Base-by-base conservation (phyloP, 2,888 invertebrate species). In the Nemotelus nigrinus region DNA sequence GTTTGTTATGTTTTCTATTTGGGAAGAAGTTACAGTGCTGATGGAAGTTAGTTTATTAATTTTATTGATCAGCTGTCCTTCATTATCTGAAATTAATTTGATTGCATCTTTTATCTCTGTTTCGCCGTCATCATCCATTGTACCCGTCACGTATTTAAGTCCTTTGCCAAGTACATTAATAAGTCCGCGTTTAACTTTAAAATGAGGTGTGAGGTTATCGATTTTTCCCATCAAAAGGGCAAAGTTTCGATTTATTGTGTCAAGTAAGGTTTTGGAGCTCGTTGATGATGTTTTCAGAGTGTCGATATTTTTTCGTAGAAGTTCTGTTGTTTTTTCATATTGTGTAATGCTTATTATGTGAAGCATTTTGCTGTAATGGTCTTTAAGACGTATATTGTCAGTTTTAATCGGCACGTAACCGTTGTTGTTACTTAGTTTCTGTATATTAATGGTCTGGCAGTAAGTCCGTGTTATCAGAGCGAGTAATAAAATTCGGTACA, bases 41-140 rank as follows among this genome's bases (percentile, higher is more conserved):
- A 25, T 25, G 25, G 25, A 25, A 25, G 25, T 25, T 25, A 25
- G 25, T 25, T 25, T 25, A 1, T 25, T 1, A 25, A 25, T 25
- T 25, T 25, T 25, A 25, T 25, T 25, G 25, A 25, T 79, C 80
- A 63, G 81, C 81, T 55, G 80, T 81, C 6, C 76, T 76, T 63
- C 80, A 80, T 80, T 80, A 80, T 6, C 70, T 58, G 44, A 75
- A 70, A 6, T 79, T 79, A 2, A 76, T 48, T 77, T 70, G 75
- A 44, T 81, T 77, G 25, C 25, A 25, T 25, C 25, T 25, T 25
- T 25, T 25, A 25, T 25, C 25, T 25, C 25, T 25, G 25, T 25
- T 25, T 25, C 25, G 25, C 1, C 25, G 25, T 25, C 25, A 25
- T 1, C 2, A 25, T 58, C 58, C 58, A 58, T 58, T n/a, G 58